Evolutionary conservation across 2,888 invertebrate species (phyloP), one percentile per base, ranked within the genome.

Genomic region (Exocentrus adspersus): DNA sequence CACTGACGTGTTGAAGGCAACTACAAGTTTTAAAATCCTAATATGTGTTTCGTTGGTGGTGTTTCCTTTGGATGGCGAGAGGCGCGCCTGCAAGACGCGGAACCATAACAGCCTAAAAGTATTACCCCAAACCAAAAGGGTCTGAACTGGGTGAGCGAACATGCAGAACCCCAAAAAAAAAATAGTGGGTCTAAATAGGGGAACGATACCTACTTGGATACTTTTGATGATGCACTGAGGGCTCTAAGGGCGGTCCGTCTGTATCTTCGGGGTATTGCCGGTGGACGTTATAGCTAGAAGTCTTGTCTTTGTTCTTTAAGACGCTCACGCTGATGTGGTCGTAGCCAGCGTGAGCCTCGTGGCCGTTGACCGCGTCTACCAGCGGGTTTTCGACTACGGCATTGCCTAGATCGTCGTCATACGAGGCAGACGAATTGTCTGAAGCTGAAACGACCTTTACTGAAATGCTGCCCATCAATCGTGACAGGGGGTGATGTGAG

Each of bases 371-470:
- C 75, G 84, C 83, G 80, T 86, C 86, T 75, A 87, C 85, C 77
- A 88, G 82, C 72, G 87, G 87, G 78, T 87, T 87, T 83, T 87
- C 86, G 52, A 70, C 66, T 24, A 62, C 42, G 43, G 86, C 85
- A 80, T 86, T 85, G 78, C 80, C 81, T 78, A 82, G 78, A 75
- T 82, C 82, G 79, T 86, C 83, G 80, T 85, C 85, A 79, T 84
- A 84, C 76, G 85, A 84, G 79, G 85, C 83, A 76, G 86, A 85
- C 76, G 81, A 72, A 81, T 86, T 86, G 81, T 86, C 85, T 75
- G 85, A 83, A 78, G 87, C 85, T 78, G 87, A 86, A 82, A 87
- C 85, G 83, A 86, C 85, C 84, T 86, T 86, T 83, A 86, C 86
- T 86, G 85, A 82, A 86, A 86, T 85, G 81, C 80, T 80, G 78